Evolutionary conservation across 2,888 invertebrate genomes (phyloP), one percentile per base, ranked within the genome.

Genomic region (Tenodera sinensis): DNA sequence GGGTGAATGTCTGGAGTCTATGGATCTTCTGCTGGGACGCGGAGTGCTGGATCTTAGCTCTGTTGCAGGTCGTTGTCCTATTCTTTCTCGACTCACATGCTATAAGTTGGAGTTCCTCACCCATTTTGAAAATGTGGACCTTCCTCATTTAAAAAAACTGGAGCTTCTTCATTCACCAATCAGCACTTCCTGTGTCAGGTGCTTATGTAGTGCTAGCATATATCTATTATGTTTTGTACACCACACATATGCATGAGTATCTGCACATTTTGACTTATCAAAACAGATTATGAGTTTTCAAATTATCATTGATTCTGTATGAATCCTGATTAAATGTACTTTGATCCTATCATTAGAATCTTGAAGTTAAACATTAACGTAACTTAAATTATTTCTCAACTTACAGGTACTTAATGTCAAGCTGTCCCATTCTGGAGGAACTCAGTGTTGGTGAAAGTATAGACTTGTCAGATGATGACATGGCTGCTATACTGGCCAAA

Each of bases 91-190:
- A 14, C 27, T 87, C 20, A 34, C 34, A 0, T 87, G 87, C 42
- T 87, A 87, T 30, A 87, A 87, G 34, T n/a, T 87, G 34, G 87
- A 87, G 12, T 87, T 87, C 81, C 14, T 87, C n/a, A 87, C 87
- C 0, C 87, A 87, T 27, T 87, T 82, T 87, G 87, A 87, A n/a
- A 30, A 87, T 34, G 87, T 87, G 54, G 27, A 82, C 3, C 71
- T 87, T 83, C 83, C 34, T 8, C 30, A 81, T 82, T 42, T 87
- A 34, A 87, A 82, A 27, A 87, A 83, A 34, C 9, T 87, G 20
- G 87, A 87, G n/a, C 25, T 87, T 34, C 83, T 83, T 9, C 87
- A 87, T 81, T 87, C 87, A n/a, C n/a, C 83, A 0, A 83, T 87
- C 28, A 87, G 82, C 83, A 87, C 87, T 82, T 83, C 87, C 25